These are phyloP conservation scores for Ammodytes marinus DNA, from an alignment of 2,113 vertebrate genomes.

Conservation along the genomic window DNA sequence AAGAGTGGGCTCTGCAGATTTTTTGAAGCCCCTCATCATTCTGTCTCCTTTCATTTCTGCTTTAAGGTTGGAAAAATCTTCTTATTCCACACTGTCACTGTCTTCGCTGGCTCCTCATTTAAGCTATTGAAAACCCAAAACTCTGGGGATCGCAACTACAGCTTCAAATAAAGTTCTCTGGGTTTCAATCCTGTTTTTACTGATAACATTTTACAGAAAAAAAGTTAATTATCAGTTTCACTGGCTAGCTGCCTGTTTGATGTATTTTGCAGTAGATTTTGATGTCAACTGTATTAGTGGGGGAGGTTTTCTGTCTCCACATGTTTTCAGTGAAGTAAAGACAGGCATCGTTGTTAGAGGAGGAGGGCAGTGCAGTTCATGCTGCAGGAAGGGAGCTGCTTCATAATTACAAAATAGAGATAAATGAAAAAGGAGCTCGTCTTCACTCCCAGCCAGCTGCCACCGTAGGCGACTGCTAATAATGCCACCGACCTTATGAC, in stretches of 20 bases:
- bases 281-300: neutral
- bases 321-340: neutral
- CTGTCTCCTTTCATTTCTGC: too few relatives aligned
- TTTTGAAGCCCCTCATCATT: too few relatives aligned
- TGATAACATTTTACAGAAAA: neutral
- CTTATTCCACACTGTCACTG: neutral
- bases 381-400: conserved; percentile 15
- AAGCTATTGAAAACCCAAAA: neutral
- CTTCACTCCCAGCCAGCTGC: conserved; percentile 16
- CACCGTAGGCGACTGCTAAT: neutral
- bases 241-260: neutral
- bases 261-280: conserved; percentile 1
- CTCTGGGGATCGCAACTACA: neutral
- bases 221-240: neutral
- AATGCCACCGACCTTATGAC: conserved; percentile 7
- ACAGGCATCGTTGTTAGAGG: neutral
- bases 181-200: neutral
- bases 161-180: neutral
- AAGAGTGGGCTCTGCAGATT: neutral
- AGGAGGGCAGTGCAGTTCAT: neutral
- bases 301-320: neutral
- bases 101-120: neutral
- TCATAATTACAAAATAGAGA: conserved; percentile 18
- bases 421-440: conserved; percentile 22
- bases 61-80: neutral